These are phyloP conservation scores for Gallinago undulata DNA, from an alignment of 2,113 vertebrate species.

Conservation along the genomic window DNA sequence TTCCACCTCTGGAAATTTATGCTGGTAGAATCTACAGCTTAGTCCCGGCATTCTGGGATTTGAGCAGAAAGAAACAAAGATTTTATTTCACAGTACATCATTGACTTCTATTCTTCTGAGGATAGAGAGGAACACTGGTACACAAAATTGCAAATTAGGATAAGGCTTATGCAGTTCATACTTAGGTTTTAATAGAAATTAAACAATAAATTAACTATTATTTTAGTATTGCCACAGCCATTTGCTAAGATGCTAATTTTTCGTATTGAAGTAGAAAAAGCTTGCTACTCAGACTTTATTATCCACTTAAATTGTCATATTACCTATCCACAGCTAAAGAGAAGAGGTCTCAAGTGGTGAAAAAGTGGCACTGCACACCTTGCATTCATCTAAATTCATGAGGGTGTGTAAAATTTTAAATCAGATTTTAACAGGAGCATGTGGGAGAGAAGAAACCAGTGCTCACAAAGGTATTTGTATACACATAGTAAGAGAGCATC, in stretches of 20 bases:
- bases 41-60: constrained; percentile 91
- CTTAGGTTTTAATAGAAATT: neutral
- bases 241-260: neutral
- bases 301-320: neutral
- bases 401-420: neutral
- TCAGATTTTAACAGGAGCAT: neutral
- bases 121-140: neutral
- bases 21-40: constrained; percentile 98
- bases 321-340: neutral
- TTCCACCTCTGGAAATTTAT: constrained; percentile 97
- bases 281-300: neutral
- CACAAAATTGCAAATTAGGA: neutral
- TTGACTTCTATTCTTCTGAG: neutral
- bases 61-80: neutral
- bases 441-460: neutral
- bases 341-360: neutral
- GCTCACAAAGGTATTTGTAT: rapidly evolving
- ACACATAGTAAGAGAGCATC: neutral
- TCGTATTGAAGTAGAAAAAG: neutral
- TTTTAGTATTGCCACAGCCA: neutral
- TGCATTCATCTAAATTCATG: neutral
- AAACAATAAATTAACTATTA: neutral
- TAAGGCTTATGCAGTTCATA: neutral
- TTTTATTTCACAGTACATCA: neutral
- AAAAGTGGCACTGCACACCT: neutral